phyloP scores from a whole-genome alignment of 2,113 vertebrate species.

The Pelodiscus sinensis region DNA sequence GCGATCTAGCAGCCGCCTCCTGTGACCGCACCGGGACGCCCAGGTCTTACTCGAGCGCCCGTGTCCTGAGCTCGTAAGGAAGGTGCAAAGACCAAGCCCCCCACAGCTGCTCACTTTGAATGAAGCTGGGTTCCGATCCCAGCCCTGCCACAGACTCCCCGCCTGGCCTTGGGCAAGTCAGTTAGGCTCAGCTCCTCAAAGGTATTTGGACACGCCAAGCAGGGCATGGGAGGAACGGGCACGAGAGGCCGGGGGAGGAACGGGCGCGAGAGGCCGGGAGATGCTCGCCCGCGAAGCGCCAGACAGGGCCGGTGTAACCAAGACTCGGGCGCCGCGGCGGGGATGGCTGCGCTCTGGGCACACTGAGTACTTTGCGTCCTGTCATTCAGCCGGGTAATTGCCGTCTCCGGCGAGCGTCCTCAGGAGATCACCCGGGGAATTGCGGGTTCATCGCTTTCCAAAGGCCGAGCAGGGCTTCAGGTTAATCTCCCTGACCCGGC shows the following conservation, averaged over 20 bases:
- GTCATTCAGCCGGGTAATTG: neutral
- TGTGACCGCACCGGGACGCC: neutral
- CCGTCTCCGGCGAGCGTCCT: rapidly evolving
- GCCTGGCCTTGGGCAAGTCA: neutral
- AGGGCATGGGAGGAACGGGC: neutral
- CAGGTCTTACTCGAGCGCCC: neutral
- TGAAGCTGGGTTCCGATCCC: neutral
- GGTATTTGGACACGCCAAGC: neutral
- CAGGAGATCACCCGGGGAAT: neutral
- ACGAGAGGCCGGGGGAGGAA: neutral
- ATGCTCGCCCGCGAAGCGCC: neutral
- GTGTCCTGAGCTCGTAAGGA: neutral
- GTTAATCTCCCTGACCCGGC: neutral
- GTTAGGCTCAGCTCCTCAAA: neutral
- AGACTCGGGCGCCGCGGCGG: neutral
- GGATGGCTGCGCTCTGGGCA: neutral
- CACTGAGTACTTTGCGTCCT: neutral
- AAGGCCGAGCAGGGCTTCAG: rapidly evolving
- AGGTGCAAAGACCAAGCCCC: neutral
- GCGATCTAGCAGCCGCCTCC: neutral
- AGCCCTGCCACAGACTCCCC: neutral
- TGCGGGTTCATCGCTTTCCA: neutral
- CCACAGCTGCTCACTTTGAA: neutral
- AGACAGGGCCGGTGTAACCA: constrained; percentile 29
- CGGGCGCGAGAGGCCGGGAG: neutral